Conservation (phyloP, 2,113 vertebrate genomes). For the Sorex fumeus region DNA sequence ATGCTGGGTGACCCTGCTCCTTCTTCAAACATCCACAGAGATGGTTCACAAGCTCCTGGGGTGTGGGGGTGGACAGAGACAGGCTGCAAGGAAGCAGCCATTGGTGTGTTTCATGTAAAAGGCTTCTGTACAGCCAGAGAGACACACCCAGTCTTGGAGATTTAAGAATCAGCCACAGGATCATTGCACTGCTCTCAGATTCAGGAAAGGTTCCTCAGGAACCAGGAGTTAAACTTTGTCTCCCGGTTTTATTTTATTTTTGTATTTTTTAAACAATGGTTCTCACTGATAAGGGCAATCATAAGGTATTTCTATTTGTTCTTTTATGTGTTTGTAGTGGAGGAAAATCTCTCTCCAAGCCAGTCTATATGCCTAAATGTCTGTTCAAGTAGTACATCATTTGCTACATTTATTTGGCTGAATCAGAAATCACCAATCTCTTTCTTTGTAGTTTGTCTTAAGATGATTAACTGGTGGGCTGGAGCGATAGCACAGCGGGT, state of each 20-base stretch:
- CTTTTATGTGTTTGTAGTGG: neutral
- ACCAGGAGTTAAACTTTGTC: neutral
- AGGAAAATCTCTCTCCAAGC: neutral
- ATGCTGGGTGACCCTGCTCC: constrained; percentile 65
- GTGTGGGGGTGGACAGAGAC: neutral
- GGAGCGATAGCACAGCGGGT: neutral
- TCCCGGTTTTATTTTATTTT: no score
- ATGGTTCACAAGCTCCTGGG: neutral
- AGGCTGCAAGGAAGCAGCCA: neutral
- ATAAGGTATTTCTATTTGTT: neutral
- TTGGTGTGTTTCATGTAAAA: neutral
- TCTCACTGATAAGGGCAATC: neutral
- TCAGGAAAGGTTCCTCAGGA: neutral
- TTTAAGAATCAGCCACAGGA: neutral
- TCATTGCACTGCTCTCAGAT: neutral
- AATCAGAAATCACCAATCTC: neutral
- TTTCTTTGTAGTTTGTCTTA: neutral
- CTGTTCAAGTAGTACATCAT: neutral
- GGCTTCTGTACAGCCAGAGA: neutral
- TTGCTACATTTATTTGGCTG: neutral
- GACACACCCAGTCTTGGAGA: neutral
- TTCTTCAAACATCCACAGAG: constrained; percentile 79
- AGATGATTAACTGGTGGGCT: neutral
- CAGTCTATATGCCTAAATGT: neutral
- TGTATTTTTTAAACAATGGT: neutral